A percentile compares a stretch with the other conserved stretches of the same genome.
phyloP scores from a whole-genome alignment of 2,113 vertebrate genomes.

The Lophura nycthemera region DNA sequence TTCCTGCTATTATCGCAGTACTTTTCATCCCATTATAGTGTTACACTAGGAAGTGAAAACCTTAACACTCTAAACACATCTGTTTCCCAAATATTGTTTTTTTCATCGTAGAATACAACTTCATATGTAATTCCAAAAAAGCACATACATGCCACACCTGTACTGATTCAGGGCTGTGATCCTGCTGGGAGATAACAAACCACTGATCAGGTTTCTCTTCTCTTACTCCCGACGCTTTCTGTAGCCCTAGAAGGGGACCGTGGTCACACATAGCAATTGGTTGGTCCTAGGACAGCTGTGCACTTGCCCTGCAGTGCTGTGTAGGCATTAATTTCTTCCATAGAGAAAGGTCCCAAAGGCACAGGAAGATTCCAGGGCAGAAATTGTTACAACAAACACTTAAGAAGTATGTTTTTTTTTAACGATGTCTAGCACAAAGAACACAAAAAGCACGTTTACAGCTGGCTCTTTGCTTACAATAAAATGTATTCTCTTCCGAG shows the following conservation, averaged over 20 bases:
- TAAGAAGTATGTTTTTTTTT: neutral
- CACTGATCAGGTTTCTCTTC: too few species aligned
- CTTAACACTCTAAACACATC: neutral
- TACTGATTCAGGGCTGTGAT: neutral
- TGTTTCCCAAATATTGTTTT: neutral
- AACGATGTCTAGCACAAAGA: neutral
- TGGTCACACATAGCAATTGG: neutral
- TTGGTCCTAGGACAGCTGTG: neutral
- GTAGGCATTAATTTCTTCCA: neutral
- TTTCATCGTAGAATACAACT: neutral
- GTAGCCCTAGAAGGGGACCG: neutral
- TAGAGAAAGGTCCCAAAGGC: neutral
- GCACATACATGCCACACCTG: neutral
- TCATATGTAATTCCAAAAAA: neutral
- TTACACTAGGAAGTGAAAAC: neutral
- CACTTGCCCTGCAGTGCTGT: neutral
- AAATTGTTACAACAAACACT: neutral
- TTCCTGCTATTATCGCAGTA: too few species aligned
- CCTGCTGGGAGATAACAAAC: neutral
- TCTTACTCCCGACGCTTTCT: neutral
- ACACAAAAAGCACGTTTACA: neutral
- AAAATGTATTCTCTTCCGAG: neutral
- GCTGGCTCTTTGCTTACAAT: neutral
- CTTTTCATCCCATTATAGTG: too few species aligned
- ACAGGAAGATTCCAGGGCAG: neutral